Evolutionary conservation across 2,888 invertebrate genomes (phyloP), one percentile per base, ranked within the genome.

Genomic region (Schizotus pectinicornis): DNA sequence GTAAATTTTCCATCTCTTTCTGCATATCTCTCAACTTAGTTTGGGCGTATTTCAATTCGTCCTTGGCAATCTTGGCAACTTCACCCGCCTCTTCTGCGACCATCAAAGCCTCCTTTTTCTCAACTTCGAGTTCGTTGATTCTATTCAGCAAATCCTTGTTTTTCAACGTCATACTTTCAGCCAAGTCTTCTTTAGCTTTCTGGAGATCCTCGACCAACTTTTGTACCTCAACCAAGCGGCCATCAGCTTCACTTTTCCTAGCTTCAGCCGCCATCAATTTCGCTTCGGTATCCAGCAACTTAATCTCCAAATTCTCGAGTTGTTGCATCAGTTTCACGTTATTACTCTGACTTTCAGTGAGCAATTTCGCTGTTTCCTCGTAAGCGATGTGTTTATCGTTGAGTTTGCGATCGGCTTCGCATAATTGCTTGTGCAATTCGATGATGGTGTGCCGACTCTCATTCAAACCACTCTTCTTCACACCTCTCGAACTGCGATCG

Each of bases 341-440:
- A 11, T 30, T 51, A 1, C 2, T 12, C 13, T 36, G 43, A 9
- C 54, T 46, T n/a, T 47, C 31, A 36, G 53, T 47, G 35, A 33
- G 34, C 35, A 22, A 22, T 34, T 37, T 43, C 45, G 32, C 48
- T 47, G 8, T 34, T 55, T 54, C 51, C 30, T 36, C 57, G 35
- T 43, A 62, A 33, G 37, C 56, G 38, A 6, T 52, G 52, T 65
- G 60, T 60, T 52, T 62, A 12, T 61, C 62, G 7, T 74, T 74
- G 30, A 81, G 69, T 53, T 78, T 72, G 49, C 75, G 68, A 63
- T 82, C 81, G 9, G 84, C 67, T 37, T 81, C 79, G 1, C 68
- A 63, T 7, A 83, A 77, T 63, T 81, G 81, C 51, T 82, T 81
- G 35, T 79, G 78, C 14, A 79, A 63, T 33, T 72, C 67, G 8